Conservation (phyloP, 2,113 vertebrate species). For the Callipepla squamata region DNA sequence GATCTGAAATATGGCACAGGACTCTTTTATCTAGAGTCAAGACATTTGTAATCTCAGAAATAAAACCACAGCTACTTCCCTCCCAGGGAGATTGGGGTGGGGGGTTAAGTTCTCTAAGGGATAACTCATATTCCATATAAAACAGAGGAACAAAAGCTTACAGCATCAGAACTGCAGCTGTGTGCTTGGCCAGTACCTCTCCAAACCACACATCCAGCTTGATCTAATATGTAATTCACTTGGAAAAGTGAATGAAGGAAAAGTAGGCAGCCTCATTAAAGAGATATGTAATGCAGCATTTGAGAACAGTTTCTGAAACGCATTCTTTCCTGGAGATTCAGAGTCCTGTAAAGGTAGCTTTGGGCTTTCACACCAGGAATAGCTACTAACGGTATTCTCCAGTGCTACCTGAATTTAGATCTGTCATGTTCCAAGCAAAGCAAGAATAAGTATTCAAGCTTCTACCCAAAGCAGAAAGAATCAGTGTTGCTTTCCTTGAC, state of each 20-base stretch:
- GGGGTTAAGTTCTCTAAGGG: neutral
- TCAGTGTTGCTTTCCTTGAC: neutral
- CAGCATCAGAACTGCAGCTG: conserved; percentile 8
- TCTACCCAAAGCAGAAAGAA: conserved; percentile 1
- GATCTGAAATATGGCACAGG: conserved; percentile 41
- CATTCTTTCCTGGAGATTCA: neutral
- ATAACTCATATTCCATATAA: neutral
- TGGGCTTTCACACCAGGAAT: neutral
- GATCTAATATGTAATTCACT: conserved; percentile 7
- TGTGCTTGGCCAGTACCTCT: conserved; percentile 14
- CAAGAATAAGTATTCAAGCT: neutral
- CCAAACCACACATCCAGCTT: neutral
- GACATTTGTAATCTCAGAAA: conserved; percentile 34
- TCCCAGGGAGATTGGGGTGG: neutral
- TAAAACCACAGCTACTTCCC: conserved; percentile 32
- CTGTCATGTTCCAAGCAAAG: neutral
- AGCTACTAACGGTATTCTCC: neutral
- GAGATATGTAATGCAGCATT: conserved; percentile 32
- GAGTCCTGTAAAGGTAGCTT: neutral
- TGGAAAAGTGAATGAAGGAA: conserved; percentile 4
- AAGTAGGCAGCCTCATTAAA: neutral
- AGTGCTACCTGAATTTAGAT: neutral
- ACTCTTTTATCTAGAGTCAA: neutral
- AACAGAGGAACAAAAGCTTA: conserved; percentile 16
- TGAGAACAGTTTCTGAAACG: neutral